These are phyloP conservation scores for Pachycephala philippinensis DNA, from an alignment of 2,113 vertebrate species.

Conservation along the genomic window DNA sequence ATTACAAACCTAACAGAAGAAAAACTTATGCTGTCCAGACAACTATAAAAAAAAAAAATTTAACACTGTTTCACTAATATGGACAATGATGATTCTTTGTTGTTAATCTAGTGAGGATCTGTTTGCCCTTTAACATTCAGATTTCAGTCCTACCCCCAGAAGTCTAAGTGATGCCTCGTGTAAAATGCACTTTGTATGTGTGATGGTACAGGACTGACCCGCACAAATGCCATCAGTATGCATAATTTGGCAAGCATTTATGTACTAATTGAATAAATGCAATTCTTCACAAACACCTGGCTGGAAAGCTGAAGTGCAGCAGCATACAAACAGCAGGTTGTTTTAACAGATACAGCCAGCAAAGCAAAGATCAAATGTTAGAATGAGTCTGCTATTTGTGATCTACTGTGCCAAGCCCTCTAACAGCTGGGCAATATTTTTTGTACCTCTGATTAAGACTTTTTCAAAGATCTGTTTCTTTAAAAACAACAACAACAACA, in stretches of 20 bases:
- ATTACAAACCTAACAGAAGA: neutral
- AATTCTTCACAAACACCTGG: neutral
- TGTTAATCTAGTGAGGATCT: neutral
- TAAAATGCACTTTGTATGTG: neutral
- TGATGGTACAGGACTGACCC: neutral
- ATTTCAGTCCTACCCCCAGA: neutral
- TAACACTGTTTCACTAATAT: neutral
- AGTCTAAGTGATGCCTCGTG: neutral
- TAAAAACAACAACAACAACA: neutral
- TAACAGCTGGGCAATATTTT: neutral
- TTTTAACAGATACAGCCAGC: neutral
- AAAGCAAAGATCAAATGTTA: neutral
- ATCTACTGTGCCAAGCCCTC: neutral
- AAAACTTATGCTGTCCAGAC: neutral
- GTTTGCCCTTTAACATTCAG: neutral
- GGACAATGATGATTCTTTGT: neutral
- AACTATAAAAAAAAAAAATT: neutral
- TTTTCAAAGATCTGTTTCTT: neutral
- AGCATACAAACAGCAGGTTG: neutral
- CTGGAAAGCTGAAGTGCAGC: neutral
- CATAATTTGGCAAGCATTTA: neutral
- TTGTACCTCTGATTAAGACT: neutral
- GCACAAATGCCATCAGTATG: neutral
- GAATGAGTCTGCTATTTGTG: neutral
- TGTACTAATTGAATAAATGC: neutral